A percentile compares a stretch with the other conserved stretches of the same genome.
Evolutionary conservation across 2,888 invertebrate species (phyloP).

Genomic region (Spisula solida): DNA sequence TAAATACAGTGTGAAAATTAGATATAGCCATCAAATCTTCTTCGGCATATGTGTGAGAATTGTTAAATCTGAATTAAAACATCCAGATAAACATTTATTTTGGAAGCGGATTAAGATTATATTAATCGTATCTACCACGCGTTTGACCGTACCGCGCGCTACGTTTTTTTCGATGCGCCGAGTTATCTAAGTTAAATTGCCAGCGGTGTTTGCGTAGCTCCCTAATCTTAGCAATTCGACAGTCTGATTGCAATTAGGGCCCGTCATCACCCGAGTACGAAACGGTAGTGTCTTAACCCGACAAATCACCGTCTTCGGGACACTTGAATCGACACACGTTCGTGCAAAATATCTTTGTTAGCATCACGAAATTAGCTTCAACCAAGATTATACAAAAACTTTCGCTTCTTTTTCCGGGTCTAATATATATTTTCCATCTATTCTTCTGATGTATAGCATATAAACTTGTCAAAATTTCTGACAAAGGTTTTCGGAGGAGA

Average conservation of each 20-base stretch:
- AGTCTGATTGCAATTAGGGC: conserved; percentile 71
- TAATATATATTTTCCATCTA: conserved; percentile 24
- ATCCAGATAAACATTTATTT: conserved; percentile 57
- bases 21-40: background rate
- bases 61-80: conserved; percentile 51
- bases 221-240: conserved; percentile 68
- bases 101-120: conserved; percentile 50
- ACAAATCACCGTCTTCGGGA: conserved; percentile 39
- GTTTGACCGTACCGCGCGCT: conserved; percentile 60
- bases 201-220: conserved; percentile 63
- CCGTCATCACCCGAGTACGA: conserved; percentile 36
- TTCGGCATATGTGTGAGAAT: background rate
- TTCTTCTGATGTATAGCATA: conserved; percentile 24
- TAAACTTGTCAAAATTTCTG: conserved; percentile 61
- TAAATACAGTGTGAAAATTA: conserved; percentile 22
- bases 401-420: conserved; percentile 34
- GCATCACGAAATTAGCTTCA: conserved; percentile 44
- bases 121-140: conserved; percentile 49
- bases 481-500: conserved; percentile 53
- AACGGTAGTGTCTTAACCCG: conserved; percentile 47
- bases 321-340: conserved; percentile 36
- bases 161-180: conserved; percentile 60
- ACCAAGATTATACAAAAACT: conserved; percentile 44
- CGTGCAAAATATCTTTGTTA: conserved; percentile 35
- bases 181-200: conserved; percentile 55